Base-by-base conservation (phyloP, 2,888 invertebrate species). In the Rosalia funebris region DNA sequence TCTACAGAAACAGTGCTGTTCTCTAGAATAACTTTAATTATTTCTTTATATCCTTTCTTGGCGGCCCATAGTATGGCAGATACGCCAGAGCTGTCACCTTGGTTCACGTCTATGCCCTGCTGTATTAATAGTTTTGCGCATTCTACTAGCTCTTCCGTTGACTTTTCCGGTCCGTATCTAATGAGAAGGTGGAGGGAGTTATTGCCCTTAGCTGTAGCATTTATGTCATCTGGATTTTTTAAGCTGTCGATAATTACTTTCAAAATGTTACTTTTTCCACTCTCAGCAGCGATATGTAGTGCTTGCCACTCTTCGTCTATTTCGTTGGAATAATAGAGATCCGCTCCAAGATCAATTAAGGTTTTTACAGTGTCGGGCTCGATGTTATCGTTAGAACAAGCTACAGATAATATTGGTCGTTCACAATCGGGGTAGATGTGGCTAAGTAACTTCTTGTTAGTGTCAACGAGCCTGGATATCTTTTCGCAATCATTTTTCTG, bases 201-300 rank as follows among this genome's bases (percentile, higher is more conserved):
- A 57, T 73, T 75, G 9, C 74, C 74, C 42, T 75, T 65, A 1
- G 60, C 63, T 11, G 68, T 52, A 1, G 70, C 62, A 46, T 77
- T 74, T n/a, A 77, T 68, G 39, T 71, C 65, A 4, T 62, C 66
- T 50, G 57, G 61, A 41, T 63, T 52, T n/a, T 60, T 59, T 17
- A 76, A 47, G 20, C 83, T 81, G 42, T 84, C 82, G 17, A 88
- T 67, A 11, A 88, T 74, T 0, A 77, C 75, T 62, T 80, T 76
- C 39, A 89, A 71, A 5, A 84, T 83, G 37, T 83, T 44, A 19
- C 65, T 71, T 62, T 76, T 73, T 9, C 85, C 85, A 45, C 80
- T 82, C 73, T 86, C 85, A 0, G 86, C 84, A 1, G 89, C 88
- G 61, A 87, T 87, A 77, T 91, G 90, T 63, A 91, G 82, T 0